phyloP scores from a whole-genome alignment of 2,113 vertebrate species.

The Heterochromis multidens region DNA sequence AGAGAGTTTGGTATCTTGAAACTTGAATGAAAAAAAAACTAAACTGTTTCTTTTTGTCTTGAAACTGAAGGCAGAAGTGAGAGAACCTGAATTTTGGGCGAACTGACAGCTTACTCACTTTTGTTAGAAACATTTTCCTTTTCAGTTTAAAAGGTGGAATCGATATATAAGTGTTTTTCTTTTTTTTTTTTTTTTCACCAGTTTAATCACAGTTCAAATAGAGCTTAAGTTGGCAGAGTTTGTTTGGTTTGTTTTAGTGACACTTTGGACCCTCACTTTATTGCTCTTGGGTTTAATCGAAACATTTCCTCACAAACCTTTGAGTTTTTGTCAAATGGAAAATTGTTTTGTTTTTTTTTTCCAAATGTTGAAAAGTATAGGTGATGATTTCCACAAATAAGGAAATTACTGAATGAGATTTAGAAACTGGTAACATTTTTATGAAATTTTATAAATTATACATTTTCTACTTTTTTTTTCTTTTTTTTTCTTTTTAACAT shows the following conservation, averaged over 20 bases:
- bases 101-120: not conserved
- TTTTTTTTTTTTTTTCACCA: not conserved
- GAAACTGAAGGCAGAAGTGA: not conserved
- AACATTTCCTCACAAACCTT: not conserved
- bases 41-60: not conserved
- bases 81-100: not conserved
- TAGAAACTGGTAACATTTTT: not conserved
- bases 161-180: too few species aligned
- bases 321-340: not conserved
- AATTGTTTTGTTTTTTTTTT: not conserved
- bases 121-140: not conserved
- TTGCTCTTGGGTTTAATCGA: not conserved
- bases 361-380: not conserved
- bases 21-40: not conserved
- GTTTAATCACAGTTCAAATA: not conserved
- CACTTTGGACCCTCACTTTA: not conserved
- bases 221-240: not conserved
- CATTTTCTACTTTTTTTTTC: not conserved
- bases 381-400: not conserved
- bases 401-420: not conserved
- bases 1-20: not conserved
- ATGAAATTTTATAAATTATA: conserved; percentile 3
- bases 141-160: too few species aligned
- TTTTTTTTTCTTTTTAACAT: not conserved
- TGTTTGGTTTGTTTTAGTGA: not conserved